Evolutionary conservation across 1,140 invertebrate genomes (phyloP).

Genomic region (Euwallacea fornicatus): DNA sequence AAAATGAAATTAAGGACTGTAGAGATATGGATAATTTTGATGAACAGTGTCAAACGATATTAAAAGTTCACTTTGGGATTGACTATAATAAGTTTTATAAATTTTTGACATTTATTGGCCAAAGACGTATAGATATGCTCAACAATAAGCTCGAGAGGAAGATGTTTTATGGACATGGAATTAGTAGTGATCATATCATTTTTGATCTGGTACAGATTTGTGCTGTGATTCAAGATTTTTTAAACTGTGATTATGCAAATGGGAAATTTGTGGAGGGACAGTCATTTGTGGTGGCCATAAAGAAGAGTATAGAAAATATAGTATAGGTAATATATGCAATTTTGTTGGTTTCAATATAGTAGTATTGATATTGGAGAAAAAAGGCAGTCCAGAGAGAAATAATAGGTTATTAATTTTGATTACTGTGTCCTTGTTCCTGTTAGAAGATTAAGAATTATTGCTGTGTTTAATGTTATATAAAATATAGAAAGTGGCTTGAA

Average conservation of each 20-base stretch:
- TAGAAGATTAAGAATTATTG: no score
- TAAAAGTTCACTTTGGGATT: conserved; percentile 82
- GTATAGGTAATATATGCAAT: no score
- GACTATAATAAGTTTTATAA: conserved; percentile 73
- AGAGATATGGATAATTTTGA: conserved; percentile 69
- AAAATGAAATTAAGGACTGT: conserved; percentile 79
- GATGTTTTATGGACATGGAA: conserved; percentile 51
- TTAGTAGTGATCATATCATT: conserved; percentile 55
- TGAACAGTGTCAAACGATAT: conserved; percentile 76
- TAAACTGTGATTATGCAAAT: conserved; percentile 35
- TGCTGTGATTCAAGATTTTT: conserved; percentile 53
- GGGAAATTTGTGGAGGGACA: no score
- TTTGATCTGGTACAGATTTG: conserved; percentile 56
- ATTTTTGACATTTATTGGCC: conserved; percentile 67
- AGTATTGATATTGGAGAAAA: no score
- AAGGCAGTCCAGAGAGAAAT: no score
- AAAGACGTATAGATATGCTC: conserved; percentile 55
- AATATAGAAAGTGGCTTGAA: no score
- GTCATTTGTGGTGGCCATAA: no score
- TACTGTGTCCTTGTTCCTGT: no score
- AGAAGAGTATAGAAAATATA: no score
- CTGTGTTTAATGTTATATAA: no score
- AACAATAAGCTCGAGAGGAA: conserved; percentile 31
- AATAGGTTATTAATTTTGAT: no score
- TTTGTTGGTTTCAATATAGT: no score